Evolutionary conservation across 2,113 vertebrate genomes (phyloP), one percentile per base, ranked within the genome.

Genomic region (Amia ocellicauda): DNA sequence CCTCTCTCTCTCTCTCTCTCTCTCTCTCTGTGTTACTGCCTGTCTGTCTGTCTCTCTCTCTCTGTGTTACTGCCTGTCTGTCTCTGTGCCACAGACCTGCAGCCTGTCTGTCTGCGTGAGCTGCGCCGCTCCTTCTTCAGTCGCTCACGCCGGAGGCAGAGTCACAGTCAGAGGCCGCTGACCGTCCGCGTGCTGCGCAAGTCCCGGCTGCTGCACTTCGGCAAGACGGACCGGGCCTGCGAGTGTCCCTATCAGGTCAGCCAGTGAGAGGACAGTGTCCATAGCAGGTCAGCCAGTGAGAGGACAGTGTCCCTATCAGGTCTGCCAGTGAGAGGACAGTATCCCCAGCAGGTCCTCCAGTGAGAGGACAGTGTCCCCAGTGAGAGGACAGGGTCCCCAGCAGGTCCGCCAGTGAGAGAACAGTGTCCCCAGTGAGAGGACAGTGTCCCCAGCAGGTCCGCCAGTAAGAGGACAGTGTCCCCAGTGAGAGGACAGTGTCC

Each of bases 231-330:
- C 26, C 1, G 63, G 53, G 85, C 78, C 69, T 81, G 78, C 36
- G 70, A 80, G 17, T 88, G 81, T 52, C 88, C 89, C 0, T 90
- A 88, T 71, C 87, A 86, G 85, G 89, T 89, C 23, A 78, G 72
- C 26, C 13, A 10, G 20, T 20, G 50, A 20, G 14, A 27, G 28
- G 19, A 9, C 26, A 45, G n/a, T n/a, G n/a, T n/a, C n/a, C 31
- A n/a, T 27, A 36, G 27, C 20, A 16, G 23, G 29, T 22, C 27
- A 22, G 20, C 13, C 58, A 24, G 14, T 19, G 43, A 31, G n/a
- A 24, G 20, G 26, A 24, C 14, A 28, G 23, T 17, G 19, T 53
- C 13, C 13, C 10, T 65, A 3, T 43, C 29, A 50, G 20, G 0
- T 10, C 51, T 19, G n/a, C n/a, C n/a, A n/a, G n/a, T n/a, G n/a